These are phyloP conservation scores for Syritta pipiens DNA, from an alignment of 2,888 invertebrate species.

Conservation along the genomic window DNA sequence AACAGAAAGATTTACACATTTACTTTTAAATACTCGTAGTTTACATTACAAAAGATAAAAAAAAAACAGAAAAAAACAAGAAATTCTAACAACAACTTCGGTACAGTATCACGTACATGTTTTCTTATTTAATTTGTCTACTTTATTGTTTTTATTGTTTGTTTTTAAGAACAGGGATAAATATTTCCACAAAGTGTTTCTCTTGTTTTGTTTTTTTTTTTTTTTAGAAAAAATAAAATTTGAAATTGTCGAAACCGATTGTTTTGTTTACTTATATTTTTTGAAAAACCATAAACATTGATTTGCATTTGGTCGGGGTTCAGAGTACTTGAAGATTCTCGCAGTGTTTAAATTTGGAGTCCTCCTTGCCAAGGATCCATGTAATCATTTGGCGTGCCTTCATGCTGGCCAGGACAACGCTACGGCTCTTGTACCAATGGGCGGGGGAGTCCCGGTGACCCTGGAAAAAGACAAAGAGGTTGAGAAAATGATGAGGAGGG, in stretches of 20 bases:
- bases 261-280: too few relatives aligned
- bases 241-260: slow-evolving; percentile 51
- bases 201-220: neutral
- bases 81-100: too few relatives aligned
- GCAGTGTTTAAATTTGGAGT: slow-evolving; percentile 94
- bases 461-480: slow-evolving; percentile 70
- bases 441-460: slow-evolving; percentile 81
- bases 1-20: neutral
- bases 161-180: slow-evolving; percentile 14
- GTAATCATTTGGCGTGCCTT: slow-evolving; percentile 94
- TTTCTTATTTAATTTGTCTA: neutral
- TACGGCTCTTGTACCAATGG: slow-evolving; percentile 92
- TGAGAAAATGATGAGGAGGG: slow-evolving; percentile 7
- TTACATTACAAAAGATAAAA: neutral
- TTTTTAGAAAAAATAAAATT: slow-evolving; percentile 51
- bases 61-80: neutral
- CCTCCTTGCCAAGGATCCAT: slow-evolving; percentile 94
- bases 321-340: slow-evolving; percentile 93
- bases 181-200: slow-evolving; percentile 30
- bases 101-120: too few relatives aligned
- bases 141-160: neutral
- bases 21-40: neutral
- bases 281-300: too few relatives aligned
- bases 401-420: slow-evolving; percentile 92
- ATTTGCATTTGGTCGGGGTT: slow-evolving; percentile 76